phyloP scores from a whole-genome alignment of 1,140 invertebrate genomes.

The Meloidogyne floridensis region DNA sequence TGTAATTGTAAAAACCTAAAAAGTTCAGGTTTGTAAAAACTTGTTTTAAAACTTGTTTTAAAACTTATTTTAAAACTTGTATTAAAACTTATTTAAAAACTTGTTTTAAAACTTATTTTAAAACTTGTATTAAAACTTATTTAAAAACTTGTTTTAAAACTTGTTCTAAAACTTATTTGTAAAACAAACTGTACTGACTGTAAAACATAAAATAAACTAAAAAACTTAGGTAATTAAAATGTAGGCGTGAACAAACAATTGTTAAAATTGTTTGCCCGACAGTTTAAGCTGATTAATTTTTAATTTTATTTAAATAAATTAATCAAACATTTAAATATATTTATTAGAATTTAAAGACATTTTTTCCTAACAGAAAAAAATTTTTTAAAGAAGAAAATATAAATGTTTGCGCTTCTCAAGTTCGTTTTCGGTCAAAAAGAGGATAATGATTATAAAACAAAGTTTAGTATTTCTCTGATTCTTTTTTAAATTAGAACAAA shows the following conservation, averaged over 20 bases:
- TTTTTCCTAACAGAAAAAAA: neutral
- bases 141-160: too few species aligned
- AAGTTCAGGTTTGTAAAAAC: neutral
- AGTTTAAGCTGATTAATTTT: neutral
- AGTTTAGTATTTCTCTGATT: neutral
- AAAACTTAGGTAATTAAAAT: neutral
- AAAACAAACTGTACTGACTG: too few species aligned
- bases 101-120: too few species aligned
- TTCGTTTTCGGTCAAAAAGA: slow-evolving; percentile 4
- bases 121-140: too few species aligned
- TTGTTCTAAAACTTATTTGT: too few species aligned
- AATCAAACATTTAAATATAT: neutral
- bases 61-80: too few species aligned
- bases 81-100: too few species aligned
- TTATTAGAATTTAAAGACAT: too few species aligned
- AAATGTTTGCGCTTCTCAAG: neutral
- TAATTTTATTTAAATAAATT: neutral
- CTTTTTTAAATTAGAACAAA: neutral
- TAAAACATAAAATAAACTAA: too few species aligned
- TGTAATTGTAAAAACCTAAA: too few species aligned
- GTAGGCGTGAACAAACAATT: neutral
- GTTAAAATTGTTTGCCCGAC: neutral
- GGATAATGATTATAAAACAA: neutral
- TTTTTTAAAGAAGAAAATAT: neutral
- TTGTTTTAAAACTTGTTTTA: neutral